Conservation (phyloP, 2,113 vertebrate species). For the Tympanuchus pallidicinctus region DNA sequence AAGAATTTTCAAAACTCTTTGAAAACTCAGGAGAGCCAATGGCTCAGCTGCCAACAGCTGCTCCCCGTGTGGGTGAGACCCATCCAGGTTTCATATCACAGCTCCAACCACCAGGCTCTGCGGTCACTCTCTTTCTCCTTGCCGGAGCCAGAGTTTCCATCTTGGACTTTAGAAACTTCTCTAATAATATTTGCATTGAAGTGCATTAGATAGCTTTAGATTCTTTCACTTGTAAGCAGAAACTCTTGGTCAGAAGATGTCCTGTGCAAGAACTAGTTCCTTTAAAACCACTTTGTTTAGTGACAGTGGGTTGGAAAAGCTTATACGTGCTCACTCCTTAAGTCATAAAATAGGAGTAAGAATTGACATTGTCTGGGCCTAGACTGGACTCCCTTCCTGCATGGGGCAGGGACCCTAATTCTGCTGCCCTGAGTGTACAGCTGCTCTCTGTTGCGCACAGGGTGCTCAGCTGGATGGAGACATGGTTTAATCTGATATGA, state of each 20-base stretch:
- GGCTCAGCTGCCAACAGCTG: not conserved
- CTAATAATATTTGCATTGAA: not conserved
- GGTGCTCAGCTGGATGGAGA: not conserved
- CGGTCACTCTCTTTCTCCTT: not conserved
- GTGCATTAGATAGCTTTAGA: not conserved
- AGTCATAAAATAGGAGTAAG: not conserved
- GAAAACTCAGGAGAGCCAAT: not conserved
- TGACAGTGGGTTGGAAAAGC: not conserved
- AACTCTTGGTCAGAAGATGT: not conserved
- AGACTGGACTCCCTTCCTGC: not conserved
- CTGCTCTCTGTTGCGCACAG: not conserved
- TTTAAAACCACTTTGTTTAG: not conserved
- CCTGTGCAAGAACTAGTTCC: not conserved
- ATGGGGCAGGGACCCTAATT: not conserved
- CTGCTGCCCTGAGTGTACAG: not conserved
- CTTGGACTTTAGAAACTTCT: not conserved
- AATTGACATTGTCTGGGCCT: not conserved
- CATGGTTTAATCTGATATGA: slow-evolving; percentile 46
- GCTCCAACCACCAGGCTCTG: not conserved
- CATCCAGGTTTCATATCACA: not conserved
- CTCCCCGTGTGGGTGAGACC: not conserved
- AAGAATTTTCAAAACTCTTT: not conserved
- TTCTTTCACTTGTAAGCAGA: not conserved
- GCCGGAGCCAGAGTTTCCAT: not conserved
- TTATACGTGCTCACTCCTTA: not conserved